Conservation (phyloP, 2,888 invertebrate species). For the Ectobius pallidus region DNA sequence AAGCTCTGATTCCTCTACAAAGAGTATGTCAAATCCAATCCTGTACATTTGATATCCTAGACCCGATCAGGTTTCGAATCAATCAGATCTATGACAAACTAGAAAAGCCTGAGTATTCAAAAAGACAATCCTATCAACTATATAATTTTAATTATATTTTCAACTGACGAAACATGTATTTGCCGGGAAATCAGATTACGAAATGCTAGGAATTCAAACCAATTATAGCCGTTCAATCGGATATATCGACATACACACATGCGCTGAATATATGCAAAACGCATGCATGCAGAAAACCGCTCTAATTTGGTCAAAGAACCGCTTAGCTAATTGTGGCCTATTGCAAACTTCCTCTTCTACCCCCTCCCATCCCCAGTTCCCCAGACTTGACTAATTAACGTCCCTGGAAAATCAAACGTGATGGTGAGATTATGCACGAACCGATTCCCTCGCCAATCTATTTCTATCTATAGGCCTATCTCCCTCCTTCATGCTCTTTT, state of each 20-base stretch:
- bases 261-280: background rate
- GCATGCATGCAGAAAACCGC: constrained; percentile 18
- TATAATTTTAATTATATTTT: too few species aligned
- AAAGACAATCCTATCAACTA: too few species aligned
- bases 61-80: too few species aligned
- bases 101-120: too few species aligned
- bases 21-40: too few species aligned
- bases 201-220: background rate
- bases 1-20: too few species aligned
- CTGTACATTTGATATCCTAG: too few species aligned
- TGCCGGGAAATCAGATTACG: constrained; percentile 16
- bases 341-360: background rate
- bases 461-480: too few species aligned
- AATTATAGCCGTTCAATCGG: constrained; percentile 6
- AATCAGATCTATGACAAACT: too few species aligned
- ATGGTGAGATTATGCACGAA: background rate
- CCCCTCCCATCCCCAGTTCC: too few species aligned
- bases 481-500: background rate
- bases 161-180: too few species aligned
- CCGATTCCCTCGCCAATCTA: background rate
- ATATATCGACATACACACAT: background rate
- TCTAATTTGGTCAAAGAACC: constrained; percentile 23
- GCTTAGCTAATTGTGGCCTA: constrained; percentile 23
- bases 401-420: constrained; percentile 19
- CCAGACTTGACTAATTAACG: constrained; percentile 11